A percentile compares a stretch with the other conserved stretches of the same genome.
Evolutionary conservation across 2,113 vertebrate species (phyloP).

Genomic region (Chaenocephalus aceratus): DNA sequence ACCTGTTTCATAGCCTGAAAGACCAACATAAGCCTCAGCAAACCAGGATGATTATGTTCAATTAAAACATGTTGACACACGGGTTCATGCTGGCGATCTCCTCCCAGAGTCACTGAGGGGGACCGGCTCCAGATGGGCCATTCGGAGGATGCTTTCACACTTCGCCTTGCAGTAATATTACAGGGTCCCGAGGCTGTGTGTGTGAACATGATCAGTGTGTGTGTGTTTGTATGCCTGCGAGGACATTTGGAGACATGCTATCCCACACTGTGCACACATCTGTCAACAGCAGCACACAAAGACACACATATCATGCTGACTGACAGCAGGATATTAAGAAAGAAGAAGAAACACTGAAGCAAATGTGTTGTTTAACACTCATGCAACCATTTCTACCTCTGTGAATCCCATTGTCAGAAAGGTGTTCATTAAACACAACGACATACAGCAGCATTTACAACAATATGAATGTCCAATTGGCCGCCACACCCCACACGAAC

Average conservation of each 20-base stretch:
- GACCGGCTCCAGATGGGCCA: constrained; percentile 73
- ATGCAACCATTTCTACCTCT: constrained; percentile 1
- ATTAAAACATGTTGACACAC: constrained; percentile 83
- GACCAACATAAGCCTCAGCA: constrained; percentile 66
- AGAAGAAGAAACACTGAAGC: not conserved
- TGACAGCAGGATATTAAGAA: constrained; percentile 10
- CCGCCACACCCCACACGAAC: constrained; percentile 6
- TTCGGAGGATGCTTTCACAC: constrained; percentile 73
- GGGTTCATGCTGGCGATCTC: constrained; percentile 62
- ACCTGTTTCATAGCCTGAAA: constrained; percentile 67
- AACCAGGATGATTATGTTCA: constrained; percentile 73
- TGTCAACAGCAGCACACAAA: constrained; percentile 48
- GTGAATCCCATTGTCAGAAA: not conserved
- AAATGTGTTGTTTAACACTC: not conserved
- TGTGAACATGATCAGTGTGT: constrained; percentile 58
- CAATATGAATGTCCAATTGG: constrained; percentile 12
- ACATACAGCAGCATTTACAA: not conserved
- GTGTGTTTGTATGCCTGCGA: constrained; percentile 31
- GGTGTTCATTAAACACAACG: constrained; percentile 31
- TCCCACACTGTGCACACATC: constrained; percentile 41
- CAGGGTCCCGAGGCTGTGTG: constrained; percentile 57
- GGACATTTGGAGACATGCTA: constrained; percentile 43
- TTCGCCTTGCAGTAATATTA: constrained; percentile 67
- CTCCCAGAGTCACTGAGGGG: constrained; percentile 43
- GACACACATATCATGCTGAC: constrained; percentile 11